Evolutionary conservation across 1,140 invertebrate genomes (phyloP), one percentile per base, ranked within the genome.

Genomic region (Brachionus paranguensis): DNA sequence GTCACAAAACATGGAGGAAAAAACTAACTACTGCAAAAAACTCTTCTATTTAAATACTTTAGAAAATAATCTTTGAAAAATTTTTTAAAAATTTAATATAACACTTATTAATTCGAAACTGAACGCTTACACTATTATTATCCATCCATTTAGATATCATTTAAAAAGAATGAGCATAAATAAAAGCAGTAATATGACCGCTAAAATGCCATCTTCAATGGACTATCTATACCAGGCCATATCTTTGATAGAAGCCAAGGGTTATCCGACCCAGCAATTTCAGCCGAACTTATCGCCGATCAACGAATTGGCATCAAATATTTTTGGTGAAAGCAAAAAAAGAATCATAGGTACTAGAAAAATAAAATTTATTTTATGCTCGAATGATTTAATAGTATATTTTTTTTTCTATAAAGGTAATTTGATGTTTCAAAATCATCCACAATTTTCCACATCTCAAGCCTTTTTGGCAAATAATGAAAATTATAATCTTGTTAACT

Each of bases 341-440:
- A 76, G 72, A 76, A 50, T 76, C 14, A 76, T 76, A 50, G 72
- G 72, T 76, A 76, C 14, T 47, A 76, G 12, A 27, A 76, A 50
- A 50, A 50, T 17, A 24, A 24, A 24, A 29, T 29, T 27, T 41
- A 17, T 45, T 74, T n/a, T 17, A 43, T 76, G 41, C 17, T 53
- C 43, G 43, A 47, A 12, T 72, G 37, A 72, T 37, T 50, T 50
- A 17, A 76, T 76, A 20, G 27, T 76, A 20, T 43, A 24, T 45
- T 74, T n/a, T 20, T 50, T 50, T 76, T 76, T 47, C 45, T 50
- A 76, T 76, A 72, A 72, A 76, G 72, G 72, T 76, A 76, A 76
- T 76, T 50, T 76, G 11, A 50, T 76, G 47, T 33, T 45, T 50
- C 72, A 76, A 76, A 76, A 76, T 53, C 41, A 76, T 12, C 41